A percentile compares a stretch with the other conserved stretches of the same genome.
phyloP scores from a whole-genome alignment of 1,140 invertebrate species.

The Nasonia giraulti region DNA sequence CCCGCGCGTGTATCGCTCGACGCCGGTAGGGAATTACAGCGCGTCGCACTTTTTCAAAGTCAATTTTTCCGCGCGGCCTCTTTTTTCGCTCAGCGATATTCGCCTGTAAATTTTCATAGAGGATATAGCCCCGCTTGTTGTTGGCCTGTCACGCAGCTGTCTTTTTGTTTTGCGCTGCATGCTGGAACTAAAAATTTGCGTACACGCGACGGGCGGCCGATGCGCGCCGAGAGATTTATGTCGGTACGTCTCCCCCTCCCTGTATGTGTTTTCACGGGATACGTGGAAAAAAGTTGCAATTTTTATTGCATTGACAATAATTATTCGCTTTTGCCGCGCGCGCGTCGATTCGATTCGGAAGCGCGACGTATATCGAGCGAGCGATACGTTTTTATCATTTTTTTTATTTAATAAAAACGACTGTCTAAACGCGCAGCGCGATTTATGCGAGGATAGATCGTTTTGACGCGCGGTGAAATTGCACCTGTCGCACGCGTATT shows the following conservation, averaged over 20 bases:
- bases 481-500: too few species aligned
- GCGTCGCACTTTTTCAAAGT: conserved; percentile 17
- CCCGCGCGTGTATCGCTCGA: background rate
- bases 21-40: background rate
- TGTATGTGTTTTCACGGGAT: background rate
- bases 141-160: background rate
- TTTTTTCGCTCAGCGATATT: background rate
- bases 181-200: background rate
- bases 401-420: too few species aligned
- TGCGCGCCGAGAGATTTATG: background rate
- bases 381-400: too few species aligned
- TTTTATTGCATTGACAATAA: too few species aligned
- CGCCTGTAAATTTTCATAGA: background rate
- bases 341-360: too few species aligned
- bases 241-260: background rate
- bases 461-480: too few species aligned
- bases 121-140: background rate
- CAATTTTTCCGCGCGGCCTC: background rate
- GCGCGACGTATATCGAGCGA: too few species aligned
- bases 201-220: background rate
- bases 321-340: too few species aligned
- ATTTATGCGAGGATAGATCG: too few species aligned
- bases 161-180: background rate
- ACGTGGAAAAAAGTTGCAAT: too few species aligned
- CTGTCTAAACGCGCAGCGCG: too few species aligned